These are phyloP conservation scores for Drosophila tanythrix DNA, from an alignment of 2,888 invertebrate genomes.

Conservation along the genomic window DNA sequence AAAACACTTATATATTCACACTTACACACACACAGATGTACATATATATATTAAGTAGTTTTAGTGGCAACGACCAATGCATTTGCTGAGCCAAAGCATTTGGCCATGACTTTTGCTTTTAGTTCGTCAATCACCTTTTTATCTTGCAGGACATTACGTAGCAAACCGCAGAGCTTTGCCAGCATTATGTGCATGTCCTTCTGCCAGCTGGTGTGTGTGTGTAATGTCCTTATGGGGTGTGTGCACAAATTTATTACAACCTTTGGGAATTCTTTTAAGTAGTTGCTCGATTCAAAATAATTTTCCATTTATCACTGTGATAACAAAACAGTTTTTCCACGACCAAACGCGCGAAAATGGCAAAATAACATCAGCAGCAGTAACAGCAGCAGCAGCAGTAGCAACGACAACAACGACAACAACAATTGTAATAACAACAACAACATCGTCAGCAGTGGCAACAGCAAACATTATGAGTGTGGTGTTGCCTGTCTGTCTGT, in stretches of 20 bases:
- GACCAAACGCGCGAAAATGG: conserved; percentile 67
- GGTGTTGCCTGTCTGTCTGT: conserved; percentile 9
- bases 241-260: conserved; percentile 82
- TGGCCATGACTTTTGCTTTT: conserved; percentile 78
- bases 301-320: conserved; percentile 82
- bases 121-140: conserved; percentile 79
- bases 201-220: conserved; percentile 23
- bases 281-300: conserved; percentile 82
- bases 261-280: conserved; percentile 82
- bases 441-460: conserved; percentile 18
- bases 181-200: conserved; percentile 61
- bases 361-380: conserved; percentile 69
- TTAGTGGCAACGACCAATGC: conserved; percentile 59
- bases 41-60: conserved; percentile 19
- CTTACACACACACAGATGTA: neutral
- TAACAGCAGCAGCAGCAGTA: conserved; percentile 15
- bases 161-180: conserved; percentile 58
- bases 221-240: conserved; percentile 36
- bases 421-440: conserved; percentile 51
- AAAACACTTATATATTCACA: neutral
- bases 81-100: conserved; percentile 67
- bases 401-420: conserved; percentile 33
- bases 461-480: conserved; percentile 62
- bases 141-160: conserved; percentile 74
- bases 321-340: conserved; percentile 75